Base-by-base conservation (phyloP, 2,888 invertebrate genomes). In the Ptychoptera contaminata region DNA sequence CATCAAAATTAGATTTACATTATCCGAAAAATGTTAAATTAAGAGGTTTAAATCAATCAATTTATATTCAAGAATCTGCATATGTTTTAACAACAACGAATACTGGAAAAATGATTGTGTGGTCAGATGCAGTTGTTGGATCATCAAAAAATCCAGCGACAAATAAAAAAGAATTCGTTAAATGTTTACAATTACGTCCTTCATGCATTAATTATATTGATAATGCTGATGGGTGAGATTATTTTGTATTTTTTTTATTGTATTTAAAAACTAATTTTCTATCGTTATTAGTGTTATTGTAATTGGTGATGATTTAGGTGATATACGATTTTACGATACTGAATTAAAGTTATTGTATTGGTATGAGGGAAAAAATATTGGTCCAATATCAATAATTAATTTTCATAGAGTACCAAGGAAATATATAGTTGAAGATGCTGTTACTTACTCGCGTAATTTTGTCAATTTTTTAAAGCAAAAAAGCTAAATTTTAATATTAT, bases 301-400 rank as follows among this genome's bases (percentile, higher is more conserved):
- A 29, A 72, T 71, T 1, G 76, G 74, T 10, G 75, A 73, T 54
- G 58, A 56, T 11, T 50, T 45, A 1, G 78, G 77, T 0, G 64
- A 70, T 39, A 66, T 79, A 39, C 67, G 64, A 51, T 77, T 79
- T 56, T 77, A 75, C 54, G 75, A 77, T 50, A 60, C 63, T 37
- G 67, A 71, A 51, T 55, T 77, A 52, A 70, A 67, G 54, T 60
- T 78, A 43, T 51, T 78, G 40, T 75, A 73, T 57, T 74, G 34
- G 16, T 35, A 34, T 11, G 34, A 42, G 34, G 14, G 15, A 11
- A 16, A 34, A 12, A 42, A 34, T 12, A 34, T 34, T 42, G 35
- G 34, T 42, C 12, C 42, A 16, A 42, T 42, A 16, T 2, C 11
- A 9, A 9, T 34, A 11, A n/a, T 42, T 10, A n/a, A 16, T 12